These are phyloP conservation scores for Drosophila navojoa DNA, from an alignment of 1,140 invertebrate genomes.

Conservation along the genomic window DNA sequence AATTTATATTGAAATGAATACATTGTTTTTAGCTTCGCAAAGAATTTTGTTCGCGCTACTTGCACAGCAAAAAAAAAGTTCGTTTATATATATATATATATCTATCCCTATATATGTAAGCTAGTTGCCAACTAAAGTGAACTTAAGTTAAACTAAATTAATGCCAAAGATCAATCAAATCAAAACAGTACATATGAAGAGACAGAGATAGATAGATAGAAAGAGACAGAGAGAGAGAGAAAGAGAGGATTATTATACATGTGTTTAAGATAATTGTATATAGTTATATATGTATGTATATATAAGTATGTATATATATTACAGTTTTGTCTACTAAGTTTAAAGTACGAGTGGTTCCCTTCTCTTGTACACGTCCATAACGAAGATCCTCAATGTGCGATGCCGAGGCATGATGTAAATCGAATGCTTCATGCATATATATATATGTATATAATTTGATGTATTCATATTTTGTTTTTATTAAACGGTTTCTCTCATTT, in stretches of 20 bases:
- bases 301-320: constrained; percentile 48
- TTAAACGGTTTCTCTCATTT: constrained; percentile 72
- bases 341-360: constrained; percentile 57
- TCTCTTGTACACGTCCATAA: constrained; percentile 41
- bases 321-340: constrained; percentile 65
- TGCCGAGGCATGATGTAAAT: constrained; percentile 50
- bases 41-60: constrained; percentile 66
- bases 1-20: constrained; percentile 32
- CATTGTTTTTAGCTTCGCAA: constrained; percentile 36
- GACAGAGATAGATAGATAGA: constrained; percentile 39
- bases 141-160: constrained; percentile 37
- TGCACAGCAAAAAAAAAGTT: constrained; percentile 39
- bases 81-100: constrained; percentile 6
- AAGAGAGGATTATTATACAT: constrained; percentile 42
- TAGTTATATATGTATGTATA: neutral
- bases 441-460: constrained; percentile 30
- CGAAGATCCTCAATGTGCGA: constrained; percentile 41
- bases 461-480: constrained; percentile 34
- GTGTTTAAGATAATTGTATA: constrained; percentile 38
- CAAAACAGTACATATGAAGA: constrained; percentile 46
- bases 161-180: constrained; percentile 40
- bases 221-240: constrained; percentile 35
- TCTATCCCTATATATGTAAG: constrained; percentile 2
- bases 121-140: constrained; percentile 32
- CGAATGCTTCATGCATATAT: constrained; percentile 52